Evolutionary conservation across 2,113 vertebrate species (phyloP).

Genomic region (Rattus rattus): DNA sequence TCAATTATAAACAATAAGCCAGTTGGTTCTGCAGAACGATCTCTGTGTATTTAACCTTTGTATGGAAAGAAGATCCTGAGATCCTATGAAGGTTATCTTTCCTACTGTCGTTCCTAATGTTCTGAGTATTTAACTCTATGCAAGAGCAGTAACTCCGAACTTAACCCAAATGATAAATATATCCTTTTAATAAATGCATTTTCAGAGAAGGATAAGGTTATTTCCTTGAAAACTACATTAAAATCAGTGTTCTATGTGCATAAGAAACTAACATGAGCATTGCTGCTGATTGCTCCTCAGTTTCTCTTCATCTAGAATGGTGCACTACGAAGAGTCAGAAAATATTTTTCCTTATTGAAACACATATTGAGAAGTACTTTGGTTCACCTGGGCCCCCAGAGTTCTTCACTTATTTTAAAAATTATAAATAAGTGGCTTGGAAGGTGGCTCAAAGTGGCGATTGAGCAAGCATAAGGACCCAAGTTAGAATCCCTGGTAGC

Average conservation of each 20-base stretch:
- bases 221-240: background rate
- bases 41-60: background rate
- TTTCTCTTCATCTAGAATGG: background rate
- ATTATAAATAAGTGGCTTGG: background rate
- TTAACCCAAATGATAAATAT: background rate
- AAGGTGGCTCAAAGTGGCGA: no score
- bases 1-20: background rate
- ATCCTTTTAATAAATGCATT: conserved; percentile 3
- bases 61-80: background rate
- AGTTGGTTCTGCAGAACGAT: background rate
- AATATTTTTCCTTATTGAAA: background rate
- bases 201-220: background rate
- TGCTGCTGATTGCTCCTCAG: background rate
- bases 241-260: background rate
- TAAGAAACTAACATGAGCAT: background rate
- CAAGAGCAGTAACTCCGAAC: background rate
- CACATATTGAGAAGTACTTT: background rate
- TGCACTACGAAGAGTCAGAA: background rate
- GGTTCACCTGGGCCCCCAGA: background rate
- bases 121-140: background rate
- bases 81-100: background rate
- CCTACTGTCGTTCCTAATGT: background rate
- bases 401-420: background rate
- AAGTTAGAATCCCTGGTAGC: background rate
- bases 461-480: background rate